Evolutionary conservation across 2,888 invertebrate species (phyloP).

Genomic region (Microdon myrmicae): DNA sequence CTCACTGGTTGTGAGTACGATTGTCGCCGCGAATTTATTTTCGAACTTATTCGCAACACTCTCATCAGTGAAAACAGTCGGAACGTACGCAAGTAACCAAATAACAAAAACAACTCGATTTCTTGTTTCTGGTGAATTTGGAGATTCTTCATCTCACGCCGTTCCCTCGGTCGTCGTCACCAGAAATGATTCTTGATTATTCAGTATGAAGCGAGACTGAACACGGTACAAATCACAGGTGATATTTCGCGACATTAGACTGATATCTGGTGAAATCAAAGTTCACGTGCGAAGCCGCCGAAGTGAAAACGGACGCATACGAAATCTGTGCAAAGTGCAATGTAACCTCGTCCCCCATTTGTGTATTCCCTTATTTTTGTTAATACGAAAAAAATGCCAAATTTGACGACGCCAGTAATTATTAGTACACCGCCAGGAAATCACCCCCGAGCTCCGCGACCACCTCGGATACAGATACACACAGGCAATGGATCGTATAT

Average conservation of each 20-base stretch:
- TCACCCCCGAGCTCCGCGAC: slow-evolving; percentile 58
- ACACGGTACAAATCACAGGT: slow-evolving; percentile 23
- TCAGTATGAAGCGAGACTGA: slow-evolving; percentile 35
- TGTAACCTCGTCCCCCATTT: background rate
- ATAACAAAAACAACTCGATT: slow-evolving; percentile 10
- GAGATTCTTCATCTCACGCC: slow-evolving; percentile 40
- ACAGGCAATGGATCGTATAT: slow-evolving; percentile 54
- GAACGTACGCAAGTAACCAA: too few species aligned
- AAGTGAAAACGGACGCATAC: too few species aligned
- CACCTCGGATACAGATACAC: slow-evolving; percentile 63
- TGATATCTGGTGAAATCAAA: too few species aligned
- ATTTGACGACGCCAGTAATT: slow-evolving; percentile 5
- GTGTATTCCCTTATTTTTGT: slow-evolving; percentile 3
- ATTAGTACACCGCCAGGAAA: slow-evolving; percentile 54
- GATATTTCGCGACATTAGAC: too few species aligned
- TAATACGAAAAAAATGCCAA: slow-evolving; percentile 16
- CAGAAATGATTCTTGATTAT: slow-evolving; percentile 14
- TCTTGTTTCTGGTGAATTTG: slow-evolving; percentile 15
- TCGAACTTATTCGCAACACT: slow-evolving; percentile 32
- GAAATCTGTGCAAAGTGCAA: background rate
- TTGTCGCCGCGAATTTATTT: slow-evolving; percentile 28
- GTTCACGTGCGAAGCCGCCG: too few species aligned
- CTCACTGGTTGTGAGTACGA: too few species aligned
- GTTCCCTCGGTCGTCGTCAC: slow-evolving; percentile 20
- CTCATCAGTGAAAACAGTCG: slow-evolving; percentile 24